These are phyloP conservation scores for Acleris literana DNA, from an alignment of 2,888 invertebrate species.

Conservation along the genomic window DNA sequence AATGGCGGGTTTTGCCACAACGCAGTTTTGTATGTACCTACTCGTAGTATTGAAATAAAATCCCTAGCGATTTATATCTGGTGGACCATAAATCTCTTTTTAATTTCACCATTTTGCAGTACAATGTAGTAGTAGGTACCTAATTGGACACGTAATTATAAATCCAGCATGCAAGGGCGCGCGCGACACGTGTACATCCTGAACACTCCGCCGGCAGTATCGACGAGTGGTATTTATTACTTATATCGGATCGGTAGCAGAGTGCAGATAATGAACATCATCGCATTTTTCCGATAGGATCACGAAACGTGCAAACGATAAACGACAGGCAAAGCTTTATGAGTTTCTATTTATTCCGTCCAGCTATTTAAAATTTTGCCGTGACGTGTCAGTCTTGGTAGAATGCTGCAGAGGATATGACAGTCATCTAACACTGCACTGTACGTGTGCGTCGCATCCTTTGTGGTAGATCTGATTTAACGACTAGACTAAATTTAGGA, in stretches of 20 bases:
- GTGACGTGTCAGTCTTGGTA: not conserved
- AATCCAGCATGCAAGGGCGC: too few relatives aligned
- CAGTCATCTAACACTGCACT: not conserved
- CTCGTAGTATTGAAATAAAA: too few relatives aligned
- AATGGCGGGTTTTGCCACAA: conserved; percentile 4
- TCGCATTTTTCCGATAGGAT: conserved; percentile 5
- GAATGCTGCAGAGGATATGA: not conserved
- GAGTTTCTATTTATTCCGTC: too few relatives aligned
- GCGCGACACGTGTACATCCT: too few relatives aligned
- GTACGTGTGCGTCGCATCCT: not conserved
- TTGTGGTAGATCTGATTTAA: not conserved
- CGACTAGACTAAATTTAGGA: conserved; percentile 13
- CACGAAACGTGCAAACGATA: not conserved
- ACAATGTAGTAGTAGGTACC: too few relatives aligned
- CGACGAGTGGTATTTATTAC: not conserved
- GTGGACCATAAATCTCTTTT: too few relatives aligned
- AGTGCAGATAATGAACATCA: conserved; percentile 11
- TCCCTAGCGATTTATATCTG: too few relatives aligned
- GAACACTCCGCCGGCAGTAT: too few relatives aligned
- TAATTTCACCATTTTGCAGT: too few relatives aligned
- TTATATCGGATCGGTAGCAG: not conserved
- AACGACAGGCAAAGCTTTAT: too few relatives aligned
- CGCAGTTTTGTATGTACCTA: not conserved
- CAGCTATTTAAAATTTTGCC: too few relatives aligned
- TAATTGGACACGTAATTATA: too few relatives aligned